These are phyloP conservation scores for Channa argus DNA, from an alignment of 2,113 vertebrate genomes.

Conservation along the genomic window DNA sequence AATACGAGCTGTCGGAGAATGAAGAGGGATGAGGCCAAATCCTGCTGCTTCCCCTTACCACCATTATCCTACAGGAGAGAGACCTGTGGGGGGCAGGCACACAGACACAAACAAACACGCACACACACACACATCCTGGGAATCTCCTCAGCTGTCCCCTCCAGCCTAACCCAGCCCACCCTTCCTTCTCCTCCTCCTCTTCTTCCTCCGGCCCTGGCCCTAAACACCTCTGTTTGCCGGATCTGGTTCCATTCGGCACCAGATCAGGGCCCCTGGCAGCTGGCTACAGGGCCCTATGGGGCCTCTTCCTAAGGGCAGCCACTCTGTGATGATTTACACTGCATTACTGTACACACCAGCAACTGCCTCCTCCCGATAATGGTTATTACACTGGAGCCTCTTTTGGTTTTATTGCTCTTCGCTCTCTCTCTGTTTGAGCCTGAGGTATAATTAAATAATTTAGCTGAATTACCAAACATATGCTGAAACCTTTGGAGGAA, in stretches of 20 bases:
- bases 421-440: slow-evolving; percentile 47
- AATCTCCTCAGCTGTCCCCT: slow-evolving; percentile 76
- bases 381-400: slow-evolving; percentile 65
- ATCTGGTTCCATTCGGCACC: slow-evolving; percentile 73
- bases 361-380: slow-evolving; percentile 63
- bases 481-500: slow-evolving; percentile 47
- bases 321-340: slow-evolving; percentile 78
- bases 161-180: neutral
- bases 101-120: slow-evolving; percentile 3
- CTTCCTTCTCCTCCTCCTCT: slow-evolving; percentile 38
- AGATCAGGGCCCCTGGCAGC: slow-evolving; percentile 70
- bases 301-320: slow-evolving; percentile 63
- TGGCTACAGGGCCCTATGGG: slow-evolving; percentile 63
- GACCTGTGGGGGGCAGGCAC: slow-evolving; percentile 63
- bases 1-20: slow-evolving; percentile 75
- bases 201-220: slow-evolving; percentile 30
- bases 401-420: slow-evolving; percentile 60
- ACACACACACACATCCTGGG: slow-evolving; percentile 39
- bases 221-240: slow-evolving; percentile 70
- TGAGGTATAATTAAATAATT: slow-evolving; percentile 67
- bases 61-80: slow-evolving; percentile 77
- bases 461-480: slow-evolving; percentile 64
- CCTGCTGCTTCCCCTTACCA: slow-evolving; percentile 73
- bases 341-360: slow-evolving; percentile 73
- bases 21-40: slow-evolving; percentile 77